Conservation (phyloP, 2,113 vertebrate species). For the Pluvianellus socialis region DNA sequence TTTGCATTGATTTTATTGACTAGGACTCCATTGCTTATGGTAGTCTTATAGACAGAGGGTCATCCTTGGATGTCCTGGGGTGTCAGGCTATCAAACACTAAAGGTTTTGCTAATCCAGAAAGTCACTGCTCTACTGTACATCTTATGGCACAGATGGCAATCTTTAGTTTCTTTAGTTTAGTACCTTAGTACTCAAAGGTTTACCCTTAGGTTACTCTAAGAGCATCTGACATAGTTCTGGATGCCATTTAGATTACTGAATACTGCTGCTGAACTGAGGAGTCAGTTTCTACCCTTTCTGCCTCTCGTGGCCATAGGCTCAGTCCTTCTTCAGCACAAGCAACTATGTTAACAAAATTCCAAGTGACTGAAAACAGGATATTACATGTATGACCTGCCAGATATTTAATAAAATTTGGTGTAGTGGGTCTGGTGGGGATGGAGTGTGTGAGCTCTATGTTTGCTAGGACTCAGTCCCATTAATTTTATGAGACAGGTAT, state of each 20-base stretch:
- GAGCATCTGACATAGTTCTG: not conserved
- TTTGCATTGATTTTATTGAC: not conserved
- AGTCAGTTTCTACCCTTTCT: not conserved
- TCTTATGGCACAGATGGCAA: not conserved
- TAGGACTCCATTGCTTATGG: not conserved
- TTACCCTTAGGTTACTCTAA: not conserved
- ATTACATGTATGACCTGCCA: not conserved
- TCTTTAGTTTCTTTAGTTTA: not conserved
- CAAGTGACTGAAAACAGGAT: not conserved
- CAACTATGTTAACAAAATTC: not conserved
- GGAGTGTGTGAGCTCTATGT: not conserved
- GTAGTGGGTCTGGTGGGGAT: not conserved
- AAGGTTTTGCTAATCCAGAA: not conserved
- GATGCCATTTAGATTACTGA: not conserved
- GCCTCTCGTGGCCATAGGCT: rapidly evolving
- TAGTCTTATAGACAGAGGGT: not conserved
- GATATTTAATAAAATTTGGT: not conserved
- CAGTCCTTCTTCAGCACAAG: not conserved
- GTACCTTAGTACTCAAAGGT: not conserved
- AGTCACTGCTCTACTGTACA: not conserved
- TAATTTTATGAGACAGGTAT: not conserved
- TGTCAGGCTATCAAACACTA: not conserved
- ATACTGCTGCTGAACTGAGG: not conserved
- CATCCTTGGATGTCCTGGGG: not conserved
- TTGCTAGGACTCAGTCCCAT: not conserved